phyloP scores from a whole-genome alignment of 2,888 invertebrate genomes.

The Drosophila putrida region DNA sequence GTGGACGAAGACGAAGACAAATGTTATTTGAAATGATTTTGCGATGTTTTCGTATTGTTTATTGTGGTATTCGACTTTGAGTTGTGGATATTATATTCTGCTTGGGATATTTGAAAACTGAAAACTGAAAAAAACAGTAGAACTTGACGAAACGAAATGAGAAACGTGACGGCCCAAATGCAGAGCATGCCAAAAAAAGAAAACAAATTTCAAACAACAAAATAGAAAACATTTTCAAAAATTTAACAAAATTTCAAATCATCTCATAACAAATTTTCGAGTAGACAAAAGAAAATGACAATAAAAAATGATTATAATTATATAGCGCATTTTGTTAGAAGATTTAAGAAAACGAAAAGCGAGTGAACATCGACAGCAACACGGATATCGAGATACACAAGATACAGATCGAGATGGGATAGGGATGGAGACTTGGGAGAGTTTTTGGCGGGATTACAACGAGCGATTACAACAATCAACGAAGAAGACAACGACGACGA shows the following conservation, averaged over 20 bases:
- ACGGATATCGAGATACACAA: constrained; percentile 18
- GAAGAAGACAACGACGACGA: constrained; percentile 14
- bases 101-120: constrained; percentile 37
- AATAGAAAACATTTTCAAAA: constrained; percentile 1
- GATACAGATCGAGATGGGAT: not conserved
- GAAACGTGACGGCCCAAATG: constrained; percentile 36
- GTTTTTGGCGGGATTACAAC: constrained; percentile 25
- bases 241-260: not conserved
- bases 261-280: not conserved
- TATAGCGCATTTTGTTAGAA: constrained; percentile 28
- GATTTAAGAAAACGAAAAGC: constrained; percentile 9
- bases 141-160: constrained; percentile 36
- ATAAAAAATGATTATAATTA: constrained; percentile 5
- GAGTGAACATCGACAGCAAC: constrained; percentile 15
- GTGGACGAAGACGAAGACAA: constrained; percentile 23
- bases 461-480: constrained; percentile 44
- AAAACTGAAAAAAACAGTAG: constrained; percentile 46
- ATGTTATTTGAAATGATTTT: constrained; percentile 23
- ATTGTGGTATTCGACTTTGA: constrained; percentile 27
- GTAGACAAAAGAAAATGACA: not conserved
- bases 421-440: not conserved
- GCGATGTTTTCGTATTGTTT: constrained; percentile 8
- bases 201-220: constrained; percentile 8
- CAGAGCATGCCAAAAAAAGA: constrained; percentile 40
- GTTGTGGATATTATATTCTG: constrained; percentile 40